Evolutionary conservation across 2,113 vertebrate genomes (phyloP).

Genomic region (Atlantisia rogersi): DNA sequence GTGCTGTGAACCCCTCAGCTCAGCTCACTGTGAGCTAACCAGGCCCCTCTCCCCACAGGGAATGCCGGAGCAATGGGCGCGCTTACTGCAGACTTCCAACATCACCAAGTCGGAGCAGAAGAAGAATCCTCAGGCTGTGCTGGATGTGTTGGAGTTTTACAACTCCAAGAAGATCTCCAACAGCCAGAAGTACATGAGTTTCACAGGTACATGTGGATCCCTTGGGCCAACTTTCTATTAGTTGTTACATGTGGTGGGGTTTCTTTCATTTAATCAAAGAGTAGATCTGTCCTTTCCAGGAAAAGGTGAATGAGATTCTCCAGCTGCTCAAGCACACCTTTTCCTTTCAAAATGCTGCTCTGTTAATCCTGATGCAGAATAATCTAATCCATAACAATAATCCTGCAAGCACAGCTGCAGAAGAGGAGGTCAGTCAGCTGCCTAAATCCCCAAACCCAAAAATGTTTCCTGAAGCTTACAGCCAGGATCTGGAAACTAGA

Average conservation of each 20-base stretch:
- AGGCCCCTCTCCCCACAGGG: slow-evolving; percentile 72
- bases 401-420: background rate
- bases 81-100: slow-evolving; percentile 94
- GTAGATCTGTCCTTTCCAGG: background rate
- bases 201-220: slow-evolving; percentile 78
- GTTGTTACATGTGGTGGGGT: background rate
- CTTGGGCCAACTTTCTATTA: accelerated
- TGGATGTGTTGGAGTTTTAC: slow-evolving; percentile 95
- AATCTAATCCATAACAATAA: too few relatives aligned
- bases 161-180: slow-evolving; percentile 94
- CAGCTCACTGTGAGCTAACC: background rate
- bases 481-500: background rate
- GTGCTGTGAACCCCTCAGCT: background rate
- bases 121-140: slow-evolving; percentile 95
- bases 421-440: background rate
- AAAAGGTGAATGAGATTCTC: background rate
- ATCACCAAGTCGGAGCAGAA: slow-evolving; percentile 97
- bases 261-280: background rate
- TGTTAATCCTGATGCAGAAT: background rate
- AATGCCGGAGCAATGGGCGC: slow-evolving; percentile 97
- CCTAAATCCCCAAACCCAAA: background rate
- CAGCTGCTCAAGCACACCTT: background rate
- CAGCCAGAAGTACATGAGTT: slow-evolving; percentile 99
- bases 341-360: background rate
- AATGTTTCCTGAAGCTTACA: background rate